Evolutionary conservation across 2,888 invertebrate genomes (phyloP).

Genomic region (Hirudinaria manillensis): DNA sequence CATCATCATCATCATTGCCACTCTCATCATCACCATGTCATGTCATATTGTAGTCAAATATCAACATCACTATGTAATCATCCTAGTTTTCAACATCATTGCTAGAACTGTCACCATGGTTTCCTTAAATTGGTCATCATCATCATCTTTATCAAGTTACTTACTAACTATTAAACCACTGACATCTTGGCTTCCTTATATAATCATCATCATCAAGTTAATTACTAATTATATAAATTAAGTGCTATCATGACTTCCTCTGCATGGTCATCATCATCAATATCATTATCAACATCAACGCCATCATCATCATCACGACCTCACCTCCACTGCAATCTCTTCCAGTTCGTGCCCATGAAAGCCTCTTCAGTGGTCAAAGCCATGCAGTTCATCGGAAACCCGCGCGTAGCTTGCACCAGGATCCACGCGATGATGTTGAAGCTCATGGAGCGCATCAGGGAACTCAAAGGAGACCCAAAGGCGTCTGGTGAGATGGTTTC

Average conservation of each 20-base stretch:
- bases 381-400: slow-evolving; percentile 89
- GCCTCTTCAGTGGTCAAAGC: slow-evolving; percentile 86
- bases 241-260: too few species aligned
- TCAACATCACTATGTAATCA: neutral
- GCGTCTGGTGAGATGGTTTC: slow-evolving; percentile 37
- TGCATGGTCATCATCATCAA: too few species aligned
- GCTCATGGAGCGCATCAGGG: slow-evolving; percentile 71
- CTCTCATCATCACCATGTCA: neutral
- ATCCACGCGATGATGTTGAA: slow-evolving; percentile 81
- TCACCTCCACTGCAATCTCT: slow-evolving; percentile 1
- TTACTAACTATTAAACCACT: too few species aligned
- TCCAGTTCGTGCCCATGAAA: slow-evolving; percentile 76
- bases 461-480: slow-evolving; percentile 37
- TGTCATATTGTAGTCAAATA: neutral
- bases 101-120: too few species aligned
- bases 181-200: neutral
- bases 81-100: too few species aligned
- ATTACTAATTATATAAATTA: too few species aligned
- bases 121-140: too few species aligned
- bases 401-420: slow-evolving; percentile 72
- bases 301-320: too few species aligned
- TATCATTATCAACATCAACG: too few species aligned
- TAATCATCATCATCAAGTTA: slow-evolving; percentile 9
- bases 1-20: neutral
- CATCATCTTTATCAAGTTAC: too few species aligned